A percentile compares a stretch with the other conserved stretches of the same genome.
Conservation (phyloP, 2,113 vertebrate species). For the Lonchura striata region DNA sequence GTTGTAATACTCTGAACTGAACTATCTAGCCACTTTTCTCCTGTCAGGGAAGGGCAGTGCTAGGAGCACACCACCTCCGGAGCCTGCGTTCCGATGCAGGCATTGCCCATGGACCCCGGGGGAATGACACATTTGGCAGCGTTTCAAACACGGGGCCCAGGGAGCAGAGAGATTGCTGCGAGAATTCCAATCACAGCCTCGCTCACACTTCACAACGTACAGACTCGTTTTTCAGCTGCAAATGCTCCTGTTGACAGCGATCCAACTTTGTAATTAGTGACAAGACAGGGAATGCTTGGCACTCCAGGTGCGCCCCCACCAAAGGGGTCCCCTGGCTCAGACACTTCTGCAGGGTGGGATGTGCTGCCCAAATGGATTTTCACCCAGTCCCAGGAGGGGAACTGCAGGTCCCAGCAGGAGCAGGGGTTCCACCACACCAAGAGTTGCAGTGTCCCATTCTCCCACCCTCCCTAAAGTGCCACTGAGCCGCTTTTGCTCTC, state of each 20-base stretch:
- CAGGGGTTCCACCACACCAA: fast-evolving
- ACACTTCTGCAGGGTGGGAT: background rate
- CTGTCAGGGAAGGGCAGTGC: background rate
- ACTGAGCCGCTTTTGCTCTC: background rate
- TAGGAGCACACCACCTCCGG: background rate
- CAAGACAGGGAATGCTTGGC: background rate
- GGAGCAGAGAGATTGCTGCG: background rate
- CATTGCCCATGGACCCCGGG: fast-evolving
- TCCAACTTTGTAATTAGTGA: background rate
- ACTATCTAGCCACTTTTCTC: background rate
- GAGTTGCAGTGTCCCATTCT: fast-evolving
- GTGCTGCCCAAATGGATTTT: background rate
- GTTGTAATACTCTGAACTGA: background rate
- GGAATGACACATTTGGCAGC: background rate
- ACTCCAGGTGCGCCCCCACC: background rate
- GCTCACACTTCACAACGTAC: background rate
- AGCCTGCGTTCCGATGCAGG: fast-evolving
- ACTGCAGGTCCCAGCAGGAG: background rate
- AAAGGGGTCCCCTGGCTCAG: background rate
- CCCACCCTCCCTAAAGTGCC: background rate
- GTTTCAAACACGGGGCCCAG: background rate
- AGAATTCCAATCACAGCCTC: background rate
- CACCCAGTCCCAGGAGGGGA: background rate
- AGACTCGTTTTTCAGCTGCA: background rate
- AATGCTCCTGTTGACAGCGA: background rate